These are phyloP conservation scores for Corythaixoides concolor DNA, from an alignment of 2,113 vertebrate genomes.

Conservation along the genomic window DNA sequence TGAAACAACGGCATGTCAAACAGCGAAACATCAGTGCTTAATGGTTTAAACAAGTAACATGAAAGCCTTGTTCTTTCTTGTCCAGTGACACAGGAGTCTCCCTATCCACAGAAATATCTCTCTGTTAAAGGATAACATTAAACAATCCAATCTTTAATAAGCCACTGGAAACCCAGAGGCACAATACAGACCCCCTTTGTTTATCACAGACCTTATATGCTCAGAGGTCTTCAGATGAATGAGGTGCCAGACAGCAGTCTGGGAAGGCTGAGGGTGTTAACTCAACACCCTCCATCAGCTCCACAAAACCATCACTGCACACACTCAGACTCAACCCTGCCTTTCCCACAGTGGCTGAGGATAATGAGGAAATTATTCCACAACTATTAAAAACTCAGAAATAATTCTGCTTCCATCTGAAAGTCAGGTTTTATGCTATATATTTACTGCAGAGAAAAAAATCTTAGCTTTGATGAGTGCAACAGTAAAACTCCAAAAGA, in stretches of 20 bases:
- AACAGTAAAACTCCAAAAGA: background rate
- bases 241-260: conserved; percentile 57
- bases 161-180: conserved; percentile 25
- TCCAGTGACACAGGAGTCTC: conserved; percentile 11
- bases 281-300: conserved; percentile 37
- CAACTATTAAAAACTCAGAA: background rate
- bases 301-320: background rate
- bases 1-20: conserved; percentile 76
- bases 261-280: conserved; percentile 13
- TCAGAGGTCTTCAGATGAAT: conserved; percentile 61
- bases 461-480: background rate
- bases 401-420: background rate
- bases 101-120: conserved; percentile 11
- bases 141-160: conserved; percentile 62
- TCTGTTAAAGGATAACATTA: conserved; percentile 37
- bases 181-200: conserved; percentile 53
- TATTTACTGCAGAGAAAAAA: background rate
- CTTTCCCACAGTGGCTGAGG: background rate
- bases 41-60: conserved; percentile 57
- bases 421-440: background rate
- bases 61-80: conserved; percentile 41
- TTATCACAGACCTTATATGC: conserved; percentile 21
- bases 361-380: background rate
- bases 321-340: background rate
- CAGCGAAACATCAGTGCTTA: conserved; percentile 67